These are phyloP conservation scores for Artemia franciscana DNA, from an alignment of 1,140 invertebrate genomes.

Conservation along the genomic window DNA sequence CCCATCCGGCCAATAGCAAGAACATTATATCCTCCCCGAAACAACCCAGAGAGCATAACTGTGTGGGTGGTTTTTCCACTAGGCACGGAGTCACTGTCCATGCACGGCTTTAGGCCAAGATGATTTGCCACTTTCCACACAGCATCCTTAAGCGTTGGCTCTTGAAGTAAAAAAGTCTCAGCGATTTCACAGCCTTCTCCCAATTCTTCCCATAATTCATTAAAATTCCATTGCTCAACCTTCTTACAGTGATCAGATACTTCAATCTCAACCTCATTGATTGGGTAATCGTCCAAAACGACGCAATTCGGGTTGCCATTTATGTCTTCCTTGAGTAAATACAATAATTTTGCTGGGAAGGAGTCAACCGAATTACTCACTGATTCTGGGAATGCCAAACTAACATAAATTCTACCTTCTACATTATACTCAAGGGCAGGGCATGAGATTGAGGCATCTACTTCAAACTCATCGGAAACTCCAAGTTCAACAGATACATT, in stretches of 20 bases:
- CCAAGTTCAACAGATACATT: constrained; percentile 74
- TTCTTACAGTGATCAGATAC: constrained; percentile 78
- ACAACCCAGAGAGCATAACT: constrained; percentile 52
- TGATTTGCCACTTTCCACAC: constrained; percentile 66
- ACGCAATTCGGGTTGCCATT: too few species aligned
- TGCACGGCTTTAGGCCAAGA: constrained; percentile 63
- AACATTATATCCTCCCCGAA: constrained; percentile 68
- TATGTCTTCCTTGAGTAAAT: too few species aligned
- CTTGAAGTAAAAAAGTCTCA: constrained; percentile 68
- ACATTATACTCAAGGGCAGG: constrained; percentile 59
- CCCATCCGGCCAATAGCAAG: constrained; percentile 62
- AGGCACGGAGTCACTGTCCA: constrained; percentile 59
- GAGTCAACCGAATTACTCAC: constrained; percentile 32
- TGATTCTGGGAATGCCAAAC: constrained; percentile 56
- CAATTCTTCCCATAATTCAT: constrained; percentile 42
- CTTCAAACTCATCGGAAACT: constrained; percentile 46
- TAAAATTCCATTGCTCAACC: constrained; percentile 43
- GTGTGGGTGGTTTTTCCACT: constrained; percentile 62
- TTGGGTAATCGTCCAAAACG: constrained; percentile 55
- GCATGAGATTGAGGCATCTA: constrained; percentile 47
- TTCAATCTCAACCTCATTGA: constrained; percentile 81
- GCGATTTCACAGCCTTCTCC: constrained; percentile 50
- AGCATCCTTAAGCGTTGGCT: constrained; percentile 54
- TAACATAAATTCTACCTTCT: constrained; percentile 60
- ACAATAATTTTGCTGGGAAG: constrained; percentile 75